Conservation (phyloP, 2,888 invertebrate genomes). For the Drosophila hamatofila region DNA sequence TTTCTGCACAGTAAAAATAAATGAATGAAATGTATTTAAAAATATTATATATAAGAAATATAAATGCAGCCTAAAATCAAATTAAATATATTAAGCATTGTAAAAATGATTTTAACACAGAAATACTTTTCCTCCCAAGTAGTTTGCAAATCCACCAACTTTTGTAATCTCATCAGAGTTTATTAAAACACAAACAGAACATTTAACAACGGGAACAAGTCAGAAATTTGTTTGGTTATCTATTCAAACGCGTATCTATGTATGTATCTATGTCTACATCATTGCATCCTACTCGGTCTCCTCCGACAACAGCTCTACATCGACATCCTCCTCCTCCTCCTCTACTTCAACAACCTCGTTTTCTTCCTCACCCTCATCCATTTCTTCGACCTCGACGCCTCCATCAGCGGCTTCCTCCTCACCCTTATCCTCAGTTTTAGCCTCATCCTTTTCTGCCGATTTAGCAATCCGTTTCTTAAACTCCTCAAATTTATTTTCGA, state of each 20-base stretch:
- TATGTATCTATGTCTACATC: background rate
- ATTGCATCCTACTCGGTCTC: background rate
- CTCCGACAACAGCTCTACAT: background rate
- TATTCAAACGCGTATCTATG: too few species aligned
- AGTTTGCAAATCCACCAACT: background rate
- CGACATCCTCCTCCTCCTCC: background rate
- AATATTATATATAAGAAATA: too few species aligned
- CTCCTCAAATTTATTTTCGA: background rate
- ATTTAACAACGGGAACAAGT: background rate
- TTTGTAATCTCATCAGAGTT: background rate
- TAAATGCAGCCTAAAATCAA: too few species aligned
- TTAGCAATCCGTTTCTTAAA: background rate
- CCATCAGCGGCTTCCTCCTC: background rate
- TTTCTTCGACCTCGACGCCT: background rate
- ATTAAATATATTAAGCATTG: too few species aligned
- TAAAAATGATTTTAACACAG: too few species aligned
- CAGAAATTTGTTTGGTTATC: background rate
- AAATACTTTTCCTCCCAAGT: too few species aligned
- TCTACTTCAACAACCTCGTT: background rate
- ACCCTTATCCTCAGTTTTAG: background rate
- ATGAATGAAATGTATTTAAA: too few species aligned
- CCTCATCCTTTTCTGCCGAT: too few species aligned
- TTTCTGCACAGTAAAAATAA: too few species aligned
- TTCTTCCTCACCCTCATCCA: background rate
- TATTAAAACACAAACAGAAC: background rate